Evolutionary conservation across 2,888 invertebrate species (phyloP), one percentile per base, ranked within the genome.

Genomic region (Synergus umbraculus): DNA sequence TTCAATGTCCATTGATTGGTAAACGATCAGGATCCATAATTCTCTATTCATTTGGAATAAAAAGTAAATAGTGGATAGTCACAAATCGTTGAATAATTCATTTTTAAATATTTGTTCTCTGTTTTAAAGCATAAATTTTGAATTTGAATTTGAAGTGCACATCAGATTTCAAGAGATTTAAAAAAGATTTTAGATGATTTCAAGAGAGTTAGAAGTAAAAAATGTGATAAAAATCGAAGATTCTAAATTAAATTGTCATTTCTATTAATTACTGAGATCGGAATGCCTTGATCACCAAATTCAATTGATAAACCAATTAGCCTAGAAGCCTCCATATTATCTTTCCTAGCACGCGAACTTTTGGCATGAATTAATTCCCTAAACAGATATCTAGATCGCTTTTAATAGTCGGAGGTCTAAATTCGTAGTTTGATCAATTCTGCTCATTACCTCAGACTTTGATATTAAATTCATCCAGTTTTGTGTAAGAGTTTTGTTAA

Each of bases 331-430:
- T 76, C 43, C n/a, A 69, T n/a, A 9, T 69, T n/a, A 9, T 58
- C 7, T 58, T 44, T 66, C 64, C 13, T n/a, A 64, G 76, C 79
- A 78, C 79, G 81, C 82, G 76, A 83, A 77, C 73, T 80, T 81
- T 81, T 82, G 82, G 81, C 81, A 77, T 78, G 81, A 81, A 82
- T 81, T 84, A 81, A 79, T 84, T 83, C 77, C 79, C 76, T 80
- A 82, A 79, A 69, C 78, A 58, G 78, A 79, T 29, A 80, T 82
- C 67, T 76, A 78, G 58, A 78, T 73, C 49, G 76, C 76, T 66
- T 82, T 78, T 76, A 69, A 79, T 79, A 76, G 58, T 73, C 29
- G 37, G 67, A 66, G 15, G 66, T 73, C 78, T 78, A 77, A 65
- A 79, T 76, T 46, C 73, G 65, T 78, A 8, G n/a, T 67, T 12